Conservation (phyloP, 2,888 invertebrate species). For the Ophraella communa region DNA sequence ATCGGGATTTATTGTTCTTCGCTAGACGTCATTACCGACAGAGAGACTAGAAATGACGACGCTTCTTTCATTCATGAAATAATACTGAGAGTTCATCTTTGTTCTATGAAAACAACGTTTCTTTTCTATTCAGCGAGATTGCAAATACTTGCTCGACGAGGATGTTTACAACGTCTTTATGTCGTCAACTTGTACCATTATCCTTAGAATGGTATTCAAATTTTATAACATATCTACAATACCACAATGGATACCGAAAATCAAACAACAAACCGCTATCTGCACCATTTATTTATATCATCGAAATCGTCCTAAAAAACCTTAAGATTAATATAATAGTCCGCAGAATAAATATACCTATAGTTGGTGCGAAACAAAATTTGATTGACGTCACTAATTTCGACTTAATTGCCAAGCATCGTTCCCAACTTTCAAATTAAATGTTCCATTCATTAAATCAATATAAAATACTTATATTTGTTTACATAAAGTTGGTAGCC, state of each 20-base stretch:
- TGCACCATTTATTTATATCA: not conserved
- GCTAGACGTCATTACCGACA: conserved; percentile 43
- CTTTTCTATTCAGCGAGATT: conserved; percentile 15
- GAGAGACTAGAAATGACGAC: conserved; percentile 30
- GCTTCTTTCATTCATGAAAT: conserved; percentile 30
- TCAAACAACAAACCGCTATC: not conserved
- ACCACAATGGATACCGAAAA: no score
- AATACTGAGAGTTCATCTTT: conserved; percentile 31
- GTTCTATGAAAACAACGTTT: conserved; percentile 36
- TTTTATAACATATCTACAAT: not conserved
- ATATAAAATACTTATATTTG: no score
- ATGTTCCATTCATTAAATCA: no score
- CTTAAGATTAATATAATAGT: no score
- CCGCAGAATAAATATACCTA: no score
- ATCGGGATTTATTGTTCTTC: conserved; percentile 51
- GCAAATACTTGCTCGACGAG: conserved; percentile 5
- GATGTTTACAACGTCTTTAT: conserved; percentile 9
- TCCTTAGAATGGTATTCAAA: not conserved
- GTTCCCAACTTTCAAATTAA: no score
- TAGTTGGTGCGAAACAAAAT: no score
- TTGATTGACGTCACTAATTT: no score
- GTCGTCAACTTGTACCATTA: not conserved
- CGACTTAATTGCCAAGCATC: no score
- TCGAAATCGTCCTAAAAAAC: not conserved
- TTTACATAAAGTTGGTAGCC: no score